Conservation (phyloP, 2,797 vertebrate genomes). For the Sphaeramia orbicularis region DNA sequence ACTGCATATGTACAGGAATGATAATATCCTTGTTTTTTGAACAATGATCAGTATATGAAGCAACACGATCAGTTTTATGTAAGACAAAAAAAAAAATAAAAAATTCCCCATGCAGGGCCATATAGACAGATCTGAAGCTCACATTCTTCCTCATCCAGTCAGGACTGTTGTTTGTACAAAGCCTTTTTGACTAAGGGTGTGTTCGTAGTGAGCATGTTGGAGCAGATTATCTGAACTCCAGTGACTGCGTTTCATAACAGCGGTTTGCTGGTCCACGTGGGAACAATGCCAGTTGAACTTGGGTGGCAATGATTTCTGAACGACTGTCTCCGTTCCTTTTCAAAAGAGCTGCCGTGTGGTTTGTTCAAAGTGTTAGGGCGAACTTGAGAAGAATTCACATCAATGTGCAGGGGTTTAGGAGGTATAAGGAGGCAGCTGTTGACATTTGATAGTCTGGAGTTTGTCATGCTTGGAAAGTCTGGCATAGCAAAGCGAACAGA, state of each 20-base stretch:
- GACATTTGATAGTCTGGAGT: conserved; percentile 20
- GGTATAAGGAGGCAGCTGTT: conserved; percentile 18
- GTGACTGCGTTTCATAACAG: conserved; percentile 28
- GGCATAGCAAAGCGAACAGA: conserved; percentile 8
- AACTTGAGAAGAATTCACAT: background rate
- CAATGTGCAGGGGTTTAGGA: conserved; percentile 1
- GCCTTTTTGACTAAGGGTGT: conserved; percentile 22
- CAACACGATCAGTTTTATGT: no score
- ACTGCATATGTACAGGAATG: no score
- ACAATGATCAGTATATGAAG: no score
- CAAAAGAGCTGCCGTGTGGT: conserved; percentile 14
- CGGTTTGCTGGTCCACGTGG: conserved; percentile 13
- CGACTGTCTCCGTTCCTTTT: conserved; percentile 14
- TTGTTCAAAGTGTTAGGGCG: conserved; percentile 8
- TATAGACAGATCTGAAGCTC: conserved; percentile 4
- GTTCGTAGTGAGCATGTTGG: conserved; percentile 31
- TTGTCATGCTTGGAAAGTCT: conserved; percentile 13
- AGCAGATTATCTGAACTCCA: conserved; percentile 32
- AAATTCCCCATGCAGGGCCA: background rate
- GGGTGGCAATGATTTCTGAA: conserved; percentile 9
- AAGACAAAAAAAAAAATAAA: no score
- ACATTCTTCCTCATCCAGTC: conserved; percentile 16
- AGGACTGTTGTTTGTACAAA: background rate
- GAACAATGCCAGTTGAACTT: conserved; percentile 31
- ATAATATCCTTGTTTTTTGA: no score